Conservation (phyloP, 2,113 vertebrate genomes). For the Lophochroa leadbeateri region DNA sequence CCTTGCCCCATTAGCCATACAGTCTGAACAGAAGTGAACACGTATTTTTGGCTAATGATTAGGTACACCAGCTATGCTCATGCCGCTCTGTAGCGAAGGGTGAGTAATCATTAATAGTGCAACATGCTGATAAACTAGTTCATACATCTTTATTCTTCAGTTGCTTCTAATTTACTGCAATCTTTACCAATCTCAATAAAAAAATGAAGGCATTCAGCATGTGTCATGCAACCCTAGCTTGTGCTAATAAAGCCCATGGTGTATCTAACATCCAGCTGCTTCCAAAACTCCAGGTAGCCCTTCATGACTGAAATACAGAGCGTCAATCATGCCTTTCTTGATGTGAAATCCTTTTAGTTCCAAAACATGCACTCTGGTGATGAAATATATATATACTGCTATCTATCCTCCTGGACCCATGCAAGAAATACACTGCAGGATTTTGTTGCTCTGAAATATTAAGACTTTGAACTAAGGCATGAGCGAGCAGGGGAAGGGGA, state of each 20-base stretch:
- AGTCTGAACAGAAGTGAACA: background rate
- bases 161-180: background rate
- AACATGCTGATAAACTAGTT: background rate
- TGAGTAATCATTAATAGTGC: slow-evolving; percentile 17
- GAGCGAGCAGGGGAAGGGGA: background rate
- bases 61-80: background rate
- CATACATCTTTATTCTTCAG: background rate
- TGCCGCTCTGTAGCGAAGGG: accelerated
- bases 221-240: background rate
- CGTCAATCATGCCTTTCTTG: background rate
- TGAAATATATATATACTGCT: background rate
- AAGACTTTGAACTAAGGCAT: background rate
- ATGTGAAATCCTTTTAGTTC: background rate
- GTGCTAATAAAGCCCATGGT: background rate
- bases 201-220: background rate
- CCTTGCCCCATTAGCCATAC: background rate
- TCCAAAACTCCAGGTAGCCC: background rate
- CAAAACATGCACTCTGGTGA: background rate
- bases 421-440: background rate
- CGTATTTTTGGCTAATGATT: background rate
- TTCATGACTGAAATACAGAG: background rate
- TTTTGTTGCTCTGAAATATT: background rate
- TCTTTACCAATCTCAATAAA: background rate
- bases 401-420: background rate
- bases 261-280: background rate